Conservation (phyloP, 1,140 invertebrate genomes). For the Diplogasteroides magnus region DNA sequence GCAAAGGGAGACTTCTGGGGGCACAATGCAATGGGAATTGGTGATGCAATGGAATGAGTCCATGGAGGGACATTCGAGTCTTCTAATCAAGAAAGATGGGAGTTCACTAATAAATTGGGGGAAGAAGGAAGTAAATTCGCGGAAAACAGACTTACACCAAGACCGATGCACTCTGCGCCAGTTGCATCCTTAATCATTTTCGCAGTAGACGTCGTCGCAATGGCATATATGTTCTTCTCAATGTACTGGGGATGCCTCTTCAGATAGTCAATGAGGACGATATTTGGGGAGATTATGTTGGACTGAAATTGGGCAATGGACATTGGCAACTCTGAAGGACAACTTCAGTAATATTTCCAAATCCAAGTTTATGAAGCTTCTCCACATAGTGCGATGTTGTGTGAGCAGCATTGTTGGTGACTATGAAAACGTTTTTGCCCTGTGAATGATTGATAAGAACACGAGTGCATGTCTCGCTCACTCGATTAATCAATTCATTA, state of each 20-base stretch:
- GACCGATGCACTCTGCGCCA: constrained; percentile 69
- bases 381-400: constrained; percentile 70
- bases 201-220: constrained; percentile 73
- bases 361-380: constrained; percentile 74
- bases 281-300: constrained; percentile 77
- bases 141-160: constrained; percentile 77
- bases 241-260: constrained; percentile 63
- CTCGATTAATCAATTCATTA: constrained; percentile 67
- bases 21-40: too few species aligned
- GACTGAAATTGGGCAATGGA: too few species aligned
- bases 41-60: too few species aligned
- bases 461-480: neutral
- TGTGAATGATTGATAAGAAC: neutral
- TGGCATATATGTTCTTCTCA: constrained; percentile 76
- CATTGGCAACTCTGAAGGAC: too few species aligned
- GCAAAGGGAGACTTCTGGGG: too few species aligned
- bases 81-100: too few species aligned
- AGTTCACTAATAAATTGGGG: too few species aligned
- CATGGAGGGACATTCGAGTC: too few species aligned
- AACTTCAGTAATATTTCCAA: too few species aligned
- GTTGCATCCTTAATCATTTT: constrained; percentile 70
- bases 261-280: constrained; percentile 76
- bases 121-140: too few species aligned
- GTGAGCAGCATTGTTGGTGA: constrained; percentile 90
- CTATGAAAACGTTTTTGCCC: constrained; percentile 77